Percentiles rank a stretch among this genome's conserved stretches.
Conservation (phyloP, 35 echinoderm and acorn worm species). For the Ophioderma brevispina region DNA sequence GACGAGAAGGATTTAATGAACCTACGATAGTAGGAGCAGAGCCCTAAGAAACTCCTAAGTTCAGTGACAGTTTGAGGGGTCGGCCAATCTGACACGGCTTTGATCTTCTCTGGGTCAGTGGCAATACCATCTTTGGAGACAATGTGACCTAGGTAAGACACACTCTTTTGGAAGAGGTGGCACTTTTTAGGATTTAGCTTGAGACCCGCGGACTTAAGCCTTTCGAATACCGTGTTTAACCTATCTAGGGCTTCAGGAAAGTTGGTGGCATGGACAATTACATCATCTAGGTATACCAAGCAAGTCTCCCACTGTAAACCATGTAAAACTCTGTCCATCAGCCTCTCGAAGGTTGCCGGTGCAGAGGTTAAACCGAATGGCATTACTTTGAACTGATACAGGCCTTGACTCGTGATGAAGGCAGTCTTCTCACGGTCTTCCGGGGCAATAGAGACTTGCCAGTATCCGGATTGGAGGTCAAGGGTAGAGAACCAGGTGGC, state of each 20-base stretch:
- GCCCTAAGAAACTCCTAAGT: background rate
- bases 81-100: conserved; percentile 40
- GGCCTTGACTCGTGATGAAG: background rate
- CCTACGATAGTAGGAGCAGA: conserved; percentile 20
- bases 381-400: no score
- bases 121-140: conserved; percentile 35
- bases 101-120: conserved; percentile 38
- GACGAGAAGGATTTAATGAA: conserved; percentile 17
- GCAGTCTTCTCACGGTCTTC: conserved; percentile 35
- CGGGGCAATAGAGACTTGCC: conserved; percentile 43
- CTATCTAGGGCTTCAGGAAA: background rate
- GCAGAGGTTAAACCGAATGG: conserved; percentile 41
- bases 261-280: background rate
- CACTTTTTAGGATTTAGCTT: conserved; percentile 55
- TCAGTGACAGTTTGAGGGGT: background rate
- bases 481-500: conserved; percentile 12
- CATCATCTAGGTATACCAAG: conserved; percentile 10
- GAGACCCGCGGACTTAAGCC: conserved; percentile 13
- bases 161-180: conserved; percentile 25
- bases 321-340: conserved; percentile 42
- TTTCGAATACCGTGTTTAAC: conserved; percentile 19
- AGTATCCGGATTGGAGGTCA: conserved; percentile 23
- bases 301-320: conserved; percentile 4
- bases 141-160: conserved; percentile 67
- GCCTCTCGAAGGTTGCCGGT: conserved; percentile 39